Conservation (phyloP, 2,888 invertebrate genomes). For the Euplagia quadripunctaria region DNA sequence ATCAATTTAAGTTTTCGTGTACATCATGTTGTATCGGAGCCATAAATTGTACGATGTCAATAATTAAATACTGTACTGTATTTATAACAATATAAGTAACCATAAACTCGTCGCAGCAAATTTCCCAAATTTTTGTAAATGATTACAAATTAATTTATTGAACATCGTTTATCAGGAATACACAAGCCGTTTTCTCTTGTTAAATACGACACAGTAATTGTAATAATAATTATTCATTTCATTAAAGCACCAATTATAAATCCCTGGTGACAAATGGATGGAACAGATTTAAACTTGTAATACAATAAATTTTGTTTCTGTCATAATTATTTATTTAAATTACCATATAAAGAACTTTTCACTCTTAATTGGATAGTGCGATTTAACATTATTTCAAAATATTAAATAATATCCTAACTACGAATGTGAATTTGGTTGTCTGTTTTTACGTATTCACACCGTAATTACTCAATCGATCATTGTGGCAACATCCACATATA, state of each 20-base stretch:
- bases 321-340: constrained; percentile 3
- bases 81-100: neutral
- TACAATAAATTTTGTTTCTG: neutral
- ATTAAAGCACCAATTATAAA: neutral
- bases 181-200: neutral
- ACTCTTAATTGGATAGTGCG: neutral
- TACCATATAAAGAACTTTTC: neutral
- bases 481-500: too few species aligned
- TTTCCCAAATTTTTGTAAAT: neutral
- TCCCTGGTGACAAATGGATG: neutral
- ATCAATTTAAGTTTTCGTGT: too few species aligned
- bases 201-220: neutral
- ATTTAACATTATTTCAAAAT: neutral
- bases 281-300: neutral
- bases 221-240: neutral
- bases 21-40: too few species aligned
- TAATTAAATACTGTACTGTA: neutral
- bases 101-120: neutral
- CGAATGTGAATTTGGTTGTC: neutral
- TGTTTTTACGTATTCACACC: neutral
- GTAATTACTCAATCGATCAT: too few species aligned
- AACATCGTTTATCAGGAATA: neutral
- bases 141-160: neutral
- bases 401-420: neutral
- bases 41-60: too few species aligned